Evolutionary conservation across 2,113 vertebrate genomes (phyloP).

Genomic region (Calypte anna): DNA sequence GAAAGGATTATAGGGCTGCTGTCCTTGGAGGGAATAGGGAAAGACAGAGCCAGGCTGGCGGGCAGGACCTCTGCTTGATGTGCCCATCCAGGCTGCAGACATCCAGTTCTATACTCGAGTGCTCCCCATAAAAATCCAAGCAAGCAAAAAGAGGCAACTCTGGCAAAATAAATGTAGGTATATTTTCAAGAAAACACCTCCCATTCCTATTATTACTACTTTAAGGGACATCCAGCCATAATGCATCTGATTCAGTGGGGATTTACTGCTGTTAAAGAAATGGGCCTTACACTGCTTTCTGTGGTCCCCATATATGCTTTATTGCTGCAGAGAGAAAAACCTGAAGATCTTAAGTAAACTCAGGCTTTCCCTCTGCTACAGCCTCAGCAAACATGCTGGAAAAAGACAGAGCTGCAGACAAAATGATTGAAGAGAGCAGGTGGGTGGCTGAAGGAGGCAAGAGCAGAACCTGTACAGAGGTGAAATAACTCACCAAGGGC

Average conservation of each 20-base stretch:
- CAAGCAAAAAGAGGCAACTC: neutral
- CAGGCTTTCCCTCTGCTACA: neutral
- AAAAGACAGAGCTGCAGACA: neutral
- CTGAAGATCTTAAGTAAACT: neutral
- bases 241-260: neutral
- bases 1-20: neutral
- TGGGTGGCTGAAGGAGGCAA: neutral
- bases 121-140: neutral
- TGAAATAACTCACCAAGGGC: too few species aligned
- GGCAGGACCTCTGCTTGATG: too few species aligned
- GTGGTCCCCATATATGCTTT: neutral
- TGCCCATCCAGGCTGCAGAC: rapidly evolving
- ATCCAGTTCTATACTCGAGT: too few species aligned
- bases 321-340: neutral
- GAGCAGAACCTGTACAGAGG: rapidly evolving
- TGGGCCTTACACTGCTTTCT: neutral
- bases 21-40: neutral
- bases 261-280: neutral
- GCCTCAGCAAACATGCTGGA: neutral
- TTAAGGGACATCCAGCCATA: neutral
- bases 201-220: neutral
- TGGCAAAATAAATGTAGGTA: neutral
- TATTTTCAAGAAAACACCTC: neutral
- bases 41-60: neutral
- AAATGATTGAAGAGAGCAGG: neutral